Percentiles rank a stretch among this genome's conserved stretches.
Conservation (phyloP, 2,797 vertebrate species). For the Eutrigla gurnardus region DNA sequence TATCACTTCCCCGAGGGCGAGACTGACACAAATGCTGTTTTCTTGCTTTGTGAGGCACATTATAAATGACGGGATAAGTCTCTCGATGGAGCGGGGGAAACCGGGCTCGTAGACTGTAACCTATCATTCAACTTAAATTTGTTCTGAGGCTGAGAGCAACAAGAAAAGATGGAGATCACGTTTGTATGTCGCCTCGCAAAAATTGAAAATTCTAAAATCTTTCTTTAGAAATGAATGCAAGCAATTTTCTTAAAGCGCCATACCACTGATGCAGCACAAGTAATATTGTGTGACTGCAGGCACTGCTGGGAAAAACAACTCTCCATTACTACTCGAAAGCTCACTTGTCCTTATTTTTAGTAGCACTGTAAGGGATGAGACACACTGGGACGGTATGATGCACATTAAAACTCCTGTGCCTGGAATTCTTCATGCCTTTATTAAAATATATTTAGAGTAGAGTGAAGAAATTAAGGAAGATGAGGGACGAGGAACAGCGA, state of each 20-base stretch:
- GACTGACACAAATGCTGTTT: constrained; percentile 53
- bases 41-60: constrained; percentile 36
- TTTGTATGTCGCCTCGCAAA: constrained; percentile 37
- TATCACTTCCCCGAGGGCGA: constrained; percentile 56
- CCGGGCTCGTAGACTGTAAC: constrained; percentile 11
- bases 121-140: constrained; percentile 42
- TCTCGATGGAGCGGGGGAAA: constrained; percentile 25
- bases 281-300: constrained; percentile 21
- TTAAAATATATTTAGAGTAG: no score
- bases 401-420: background rate
- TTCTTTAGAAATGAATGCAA: constrained; percentile 26
- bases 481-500: background rate
- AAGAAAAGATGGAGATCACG: constrained; percentile 30
- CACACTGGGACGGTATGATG: background rate
- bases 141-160: constrained; percentile 9
- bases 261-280: background rate
- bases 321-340: background rate
- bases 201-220: constrained; percentile 11
- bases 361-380: background rate
- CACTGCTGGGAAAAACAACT: background rate
- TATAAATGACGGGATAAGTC: constrained; percentile 44
- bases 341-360: background rate
- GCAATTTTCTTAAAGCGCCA: constrained; percentile 19
- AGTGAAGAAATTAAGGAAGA: background rate
- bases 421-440: background rate